Evolutionary conservation across 2,113 vertebrate species (phyloP).

Genomic region (Xiphophorus maculatus): DNA sequence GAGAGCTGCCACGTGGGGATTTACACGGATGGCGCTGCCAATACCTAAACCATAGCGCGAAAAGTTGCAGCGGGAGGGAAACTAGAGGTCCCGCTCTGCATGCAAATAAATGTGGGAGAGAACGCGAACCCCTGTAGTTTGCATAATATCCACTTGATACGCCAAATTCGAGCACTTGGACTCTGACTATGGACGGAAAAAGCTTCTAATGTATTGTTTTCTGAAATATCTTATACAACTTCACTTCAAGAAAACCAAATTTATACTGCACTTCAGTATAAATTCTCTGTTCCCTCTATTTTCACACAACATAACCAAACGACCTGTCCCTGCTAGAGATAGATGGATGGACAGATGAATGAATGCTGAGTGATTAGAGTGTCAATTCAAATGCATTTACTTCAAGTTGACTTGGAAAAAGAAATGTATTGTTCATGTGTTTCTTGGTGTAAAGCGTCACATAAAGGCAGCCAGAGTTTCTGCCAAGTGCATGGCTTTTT

Average conservation of each 20-base stretch:
- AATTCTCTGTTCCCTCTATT: background rate
- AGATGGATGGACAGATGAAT: too few relatives aligned
- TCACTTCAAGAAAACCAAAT: background rate
- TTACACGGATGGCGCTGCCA: slow-evolving; percentile 50
- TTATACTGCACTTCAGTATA: background rate
- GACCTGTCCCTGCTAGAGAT: too few relatives aligned
- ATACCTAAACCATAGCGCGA: slow-evolving; percentile 55
- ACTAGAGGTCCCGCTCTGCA: slow-evolving; percentile 43
- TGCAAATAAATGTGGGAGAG: slow-evolving; percentile 20
- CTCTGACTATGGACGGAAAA: background rate
- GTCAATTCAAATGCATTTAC: background rate
- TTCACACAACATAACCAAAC: too few relatives aligned
- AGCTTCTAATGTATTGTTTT: background rate
- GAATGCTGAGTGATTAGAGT: background rate
- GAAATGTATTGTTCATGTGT: too few relatives aligned
- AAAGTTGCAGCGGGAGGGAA: slow-evolving; percentile 33
- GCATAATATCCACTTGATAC: slow-evolving; percentile 27
- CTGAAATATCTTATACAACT: background rate
- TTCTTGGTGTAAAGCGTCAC: background rate
- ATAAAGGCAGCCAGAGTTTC: background rate
- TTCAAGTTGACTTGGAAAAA: background rate
- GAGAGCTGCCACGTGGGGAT: background rate
- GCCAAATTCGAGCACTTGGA: slow-evolving; percentile 3
- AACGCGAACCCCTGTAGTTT: slow-evolving; percentile 10
- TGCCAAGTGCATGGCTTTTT: too few relatives aligned